Evolutionary conservation across 2,113 vertebrate species (phyloP).

Genomic region (Muntiacus muntjak): DNA sequence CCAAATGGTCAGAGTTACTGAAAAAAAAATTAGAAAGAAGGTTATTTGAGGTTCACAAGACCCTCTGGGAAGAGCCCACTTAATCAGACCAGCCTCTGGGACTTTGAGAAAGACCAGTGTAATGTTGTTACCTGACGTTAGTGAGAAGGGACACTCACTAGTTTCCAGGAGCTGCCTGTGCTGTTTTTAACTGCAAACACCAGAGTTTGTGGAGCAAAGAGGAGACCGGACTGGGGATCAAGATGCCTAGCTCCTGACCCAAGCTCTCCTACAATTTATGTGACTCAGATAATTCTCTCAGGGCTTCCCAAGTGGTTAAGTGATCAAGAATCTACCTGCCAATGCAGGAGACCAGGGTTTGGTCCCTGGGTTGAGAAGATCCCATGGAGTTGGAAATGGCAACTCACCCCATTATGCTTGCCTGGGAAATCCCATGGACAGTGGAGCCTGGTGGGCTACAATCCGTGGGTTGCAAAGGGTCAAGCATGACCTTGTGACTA

Average conservation of each 20-base stretch:
- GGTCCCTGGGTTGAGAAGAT: not conserved
- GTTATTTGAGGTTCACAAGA: constrained; percentile 39
- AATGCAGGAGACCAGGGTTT: not conserved
- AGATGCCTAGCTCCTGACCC: not conserved
- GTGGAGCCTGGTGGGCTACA: not conserved
- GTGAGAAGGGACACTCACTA: not conserved
- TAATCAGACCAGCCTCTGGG: not conserved
- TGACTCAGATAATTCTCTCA: not conserved
- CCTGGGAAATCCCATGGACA: not conserved
- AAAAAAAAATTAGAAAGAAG: constrained; percentile 40
- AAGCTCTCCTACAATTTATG: not conserved
- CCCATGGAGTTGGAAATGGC: not conserved
- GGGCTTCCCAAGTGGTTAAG: not conserved
- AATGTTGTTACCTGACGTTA: not conserved
- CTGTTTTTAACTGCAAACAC: not conserved
- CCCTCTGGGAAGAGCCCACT: constrained; percentile 28
- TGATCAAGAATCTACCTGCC: not conserved
- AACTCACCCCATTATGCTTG: not conserved
- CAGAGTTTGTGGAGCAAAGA: not conserved
- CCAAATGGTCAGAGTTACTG: constrained; percentile 43
- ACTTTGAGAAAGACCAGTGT: not conserved
- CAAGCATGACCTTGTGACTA: not conserved
- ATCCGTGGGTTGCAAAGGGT: not conserved
- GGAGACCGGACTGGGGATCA: not conserved
- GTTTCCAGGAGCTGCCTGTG: not conserved